Evolutionary conservation across 2,113 vertebrate genomes (phyloP), one percentile per base, ranked within the genome.

Genomic region (Halichoeres trimaculatus): DNA sequence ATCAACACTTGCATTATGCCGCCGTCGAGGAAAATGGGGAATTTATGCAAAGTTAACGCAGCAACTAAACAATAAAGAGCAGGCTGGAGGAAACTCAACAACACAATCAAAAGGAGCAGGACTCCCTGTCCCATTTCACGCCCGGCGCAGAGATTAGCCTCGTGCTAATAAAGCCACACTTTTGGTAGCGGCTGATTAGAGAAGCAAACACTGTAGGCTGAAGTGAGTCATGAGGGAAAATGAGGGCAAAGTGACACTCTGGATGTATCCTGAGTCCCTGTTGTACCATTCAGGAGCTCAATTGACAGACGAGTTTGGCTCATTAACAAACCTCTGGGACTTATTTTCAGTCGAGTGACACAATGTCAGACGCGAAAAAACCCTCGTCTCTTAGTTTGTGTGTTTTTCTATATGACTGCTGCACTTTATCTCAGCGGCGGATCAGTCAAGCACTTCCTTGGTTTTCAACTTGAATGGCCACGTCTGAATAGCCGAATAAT

Each of bases 41-140:
- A 78, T 85, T 88, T 86, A 89, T 83, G 84, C 65, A 91, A 91
- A 86, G 70, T 63, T 56, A 54, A 77, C 75, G 48, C 83, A 63
- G 80, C 64, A 54, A 63, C 51, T 71, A 78, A 83, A 90, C 70
- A 88, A 88, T 73, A 56, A 75, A 22, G 24, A 30, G 47, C 58
- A 34, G 16, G 19, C 45, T 54, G 35, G 36, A 50, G 75, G 6
- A 41, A 41, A 14, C 40, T 4, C 40, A 45, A 45, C 43, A 71
- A 10, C 63, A 74, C 35, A 56, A 66, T 20, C n/a, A 9, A 47
- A 41, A 16, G 57, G 7, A 22, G 12, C 22, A 57, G 30, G 63
- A 43, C 60, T 19, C 38, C 3, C 10, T 68, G 80, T 57, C 40
- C 73, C 36, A 53, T 84, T 82, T 82, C 77, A 79, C 67, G 47